Base-by-base conservation (phyloP, 2,888 invertebrate genomes). In the Neoitamus cyanurus region DNA sequence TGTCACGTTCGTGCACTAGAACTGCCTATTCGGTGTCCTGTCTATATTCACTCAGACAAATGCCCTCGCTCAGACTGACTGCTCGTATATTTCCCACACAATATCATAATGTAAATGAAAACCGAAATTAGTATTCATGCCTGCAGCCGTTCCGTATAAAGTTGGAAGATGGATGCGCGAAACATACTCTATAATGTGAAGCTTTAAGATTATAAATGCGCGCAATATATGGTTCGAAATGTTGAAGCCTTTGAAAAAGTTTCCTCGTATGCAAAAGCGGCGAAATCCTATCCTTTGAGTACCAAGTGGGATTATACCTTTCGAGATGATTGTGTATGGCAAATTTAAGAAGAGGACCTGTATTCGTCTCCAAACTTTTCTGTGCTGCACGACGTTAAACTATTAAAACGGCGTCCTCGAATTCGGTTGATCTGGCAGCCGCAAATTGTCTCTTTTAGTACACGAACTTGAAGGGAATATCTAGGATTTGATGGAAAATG, bases 51-150 rank as follows among this genome's bases (percentile, higher is more conserved):
- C 42, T 83, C 70, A 72, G 72, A 48, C 78, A 31, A 48, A 48
- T 58, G 30, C 15, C 28, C 30, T 31, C 31, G 36, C 9, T 36
- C 36, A 11, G 36, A 37, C 20, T 36, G 73, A 11, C 73, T 34
- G 13, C 42, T 77, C 31, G 46, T 77, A 77, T 77, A 77, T 77
- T 77, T 77, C 72, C 70, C 72, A 42, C 48, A 83, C 42, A 83
- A 73, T 42, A 83, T 83, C 68, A 83, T 83, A 83, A 83, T 83
- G 72, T 83, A 83, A 83, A 83, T 83, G 83, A 83, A 83, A 83
- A 73, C 73, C 73, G 48, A 83, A 83, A 83, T 83, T 83, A 83
- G 83, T 83, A 83, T 83, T 83, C 83, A 83, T 83, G 83, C 83
- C 72, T 83, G 83, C 83, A 73, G 83, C 31, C 46, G 72, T 46